phyloP scores from a whole-genome alignment of 2,888 invertebrate genomes.

The Rotaria socialis region DNA sequence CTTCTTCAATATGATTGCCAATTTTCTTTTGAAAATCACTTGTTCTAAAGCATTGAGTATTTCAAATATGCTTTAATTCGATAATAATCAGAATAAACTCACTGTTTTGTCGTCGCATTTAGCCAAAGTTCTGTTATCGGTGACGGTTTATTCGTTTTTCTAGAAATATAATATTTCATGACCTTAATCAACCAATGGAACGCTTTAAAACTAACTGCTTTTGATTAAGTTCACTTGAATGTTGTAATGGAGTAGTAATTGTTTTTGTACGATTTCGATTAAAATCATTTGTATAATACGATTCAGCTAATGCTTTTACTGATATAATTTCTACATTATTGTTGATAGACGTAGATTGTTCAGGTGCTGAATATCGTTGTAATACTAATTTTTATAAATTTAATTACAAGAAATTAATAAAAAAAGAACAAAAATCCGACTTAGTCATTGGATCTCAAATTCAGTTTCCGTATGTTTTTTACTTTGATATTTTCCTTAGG shows the following conservation, averaged over 20 bases:
- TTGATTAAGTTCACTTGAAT: neutral
- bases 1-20: neutral
- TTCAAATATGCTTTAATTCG: no score
- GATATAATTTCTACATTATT: neutral
- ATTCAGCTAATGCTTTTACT: neutral
- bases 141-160: neutral
- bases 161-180: neutral
- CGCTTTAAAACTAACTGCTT: neutral
- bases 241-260: neutral
- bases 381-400: neutral
- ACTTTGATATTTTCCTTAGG: no score
- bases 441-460: no score
- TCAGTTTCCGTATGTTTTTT: no score
- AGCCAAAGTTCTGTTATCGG: neutral
- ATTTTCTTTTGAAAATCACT: neutral
- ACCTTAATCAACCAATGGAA: neutral
- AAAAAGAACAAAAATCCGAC: no score
- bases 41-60: neutral
- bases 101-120: neutral
- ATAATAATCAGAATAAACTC: neutral
- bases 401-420: neutral
- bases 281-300: neutral
- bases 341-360: neutral
- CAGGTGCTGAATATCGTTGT: conserved; percentile 3
- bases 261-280: neutral